These are phyloP conservation scores for Troglohyphantes excavatus DNA, from an alignment of 2,888 invertebrate genomes.

Conservation along the genomic window DNA sequence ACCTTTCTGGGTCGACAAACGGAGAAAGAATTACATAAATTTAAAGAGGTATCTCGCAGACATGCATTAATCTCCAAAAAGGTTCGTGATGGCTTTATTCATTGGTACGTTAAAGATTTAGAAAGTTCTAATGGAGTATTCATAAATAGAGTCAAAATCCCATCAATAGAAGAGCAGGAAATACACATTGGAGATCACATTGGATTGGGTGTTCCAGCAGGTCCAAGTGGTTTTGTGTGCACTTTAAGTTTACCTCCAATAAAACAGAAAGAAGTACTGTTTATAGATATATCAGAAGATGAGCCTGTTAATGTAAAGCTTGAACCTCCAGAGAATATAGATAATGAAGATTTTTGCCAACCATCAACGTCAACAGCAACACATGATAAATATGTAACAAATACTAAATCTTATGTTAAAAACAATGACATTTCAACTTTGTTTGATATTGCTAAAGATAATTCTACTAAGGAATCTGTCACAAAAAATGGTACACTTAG, in stretches of 20 bases:
- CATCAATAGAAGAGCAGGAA: background rate
- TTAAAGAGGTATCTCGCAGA: conserved; percentile 34
- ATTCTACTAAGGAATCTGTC: too few species aligned
- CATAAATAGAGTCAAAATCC: conserved; percentile 33
- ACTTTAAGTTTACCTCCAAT: background rate
- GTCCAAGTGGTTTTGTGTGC: background rate
- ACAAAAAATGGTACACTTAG: too few species aligned
- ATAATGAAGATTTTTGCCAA: background rate
- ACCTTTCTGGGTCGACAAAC: conserved; percentile 34
- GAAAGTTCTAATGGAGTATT: conserved; percentile 63
- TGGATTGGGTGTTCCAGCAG: background rate
- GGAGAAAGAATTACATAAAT: background rate
- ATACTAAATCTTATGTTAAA: too few species aligned
- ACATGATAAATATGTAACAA: too few species aligned
- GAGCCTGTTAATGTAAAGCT: background rate
- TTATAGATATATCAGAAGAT: conserved; percentile 19
- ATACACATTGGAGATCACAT: conserved; percentile 7
- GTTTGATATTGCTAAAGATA: too few species aligned
- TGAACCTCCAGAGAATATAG: background rate
- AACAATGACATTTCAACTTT: too few species aligned
- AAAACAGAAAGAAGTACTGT: background rate
- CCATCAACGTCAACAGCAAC: too few species aligned
- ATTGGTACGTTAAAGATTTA: conserved; percentile 53
- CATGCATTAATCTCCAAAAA: conserved; percentile 40
- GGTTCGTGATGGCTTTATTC: background rate